phyloP scores from a whole-genome alignment of 1,140 invertebrate genomes.

The Drosophila lowei region DNA sequence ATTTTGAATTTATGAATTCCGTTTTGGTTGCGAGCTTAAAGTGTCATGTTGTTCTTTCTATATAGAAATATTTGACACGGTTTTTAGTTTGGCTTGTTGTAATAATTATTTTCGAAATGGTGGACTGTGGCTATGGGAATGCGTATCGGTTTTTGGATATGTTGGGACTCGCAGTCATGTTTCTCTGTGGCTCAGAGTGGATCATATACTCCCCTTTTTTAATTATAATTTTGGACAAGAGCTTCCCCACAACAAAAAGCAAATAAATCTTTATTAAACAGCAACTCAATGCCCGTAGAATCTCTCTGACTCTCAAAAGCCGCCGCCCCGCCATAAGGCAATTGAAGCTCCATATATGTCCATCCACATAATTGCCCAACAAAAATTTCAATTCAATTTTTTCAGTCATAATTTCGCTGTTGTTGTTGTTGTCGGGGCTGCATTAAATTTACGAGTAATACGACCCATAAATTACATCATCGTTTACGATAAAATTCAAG shows the following conservation, averaged over 20 bases:
- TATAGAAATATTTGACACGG: slow-evolving; percentile 79
- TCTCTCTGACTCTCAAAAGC: slow-evolving; percentile 31
- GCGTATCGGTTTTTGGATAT: too few relatives aligned
- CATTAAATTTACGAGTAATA: slow-evolving; percentile 69
- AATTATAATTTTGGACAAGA: too few relatives aligned
- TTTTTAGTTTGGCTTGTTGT: slow-evolving; percentile 33
- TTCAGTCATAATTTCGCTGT: slow-evolving; percentile 40
- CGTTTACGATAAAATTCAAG: slow-evolving; percentile 44
- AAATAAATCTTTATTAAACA: slow-evolving; percentile 40
- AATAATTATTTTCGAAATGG: not conserved
- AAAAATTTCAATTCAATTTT: slow-evolving; percentile 39
- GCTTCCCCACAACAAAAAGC: too few relatives aligned
- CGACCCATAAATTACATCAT: slow-evolving; percentile 76
- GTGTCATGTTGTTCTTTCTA: slow-evolving; percentile 69
- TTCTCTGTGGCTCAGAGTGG: too few relatives aligned
- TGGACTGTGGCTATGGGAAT: too few relatives aligned
- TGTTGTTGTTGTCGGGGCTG: slow-evolving; percentile 25
- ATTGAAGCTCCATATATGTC: slow-evolving; percentile 65
- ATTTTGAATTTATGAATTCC: slow-evolving; percentile 68
- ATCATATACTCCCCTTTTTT: too few relatives aligned
- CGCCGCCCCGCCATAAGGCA: slow-evolving; percentile 50
- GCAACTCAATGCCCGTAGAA: slow-evolving; percentile 5
- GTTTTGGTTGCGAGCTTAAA: slow-evolving; percentile 61
- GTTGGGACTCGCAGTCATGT: too few relatives aligned
- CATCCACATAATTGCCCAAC: slow-evolving; percentile 69